Evolutionary conservation across 2,888 invertebrate species (phyloP).

Genomic region (Lepidochitona cinerea): DNA sequence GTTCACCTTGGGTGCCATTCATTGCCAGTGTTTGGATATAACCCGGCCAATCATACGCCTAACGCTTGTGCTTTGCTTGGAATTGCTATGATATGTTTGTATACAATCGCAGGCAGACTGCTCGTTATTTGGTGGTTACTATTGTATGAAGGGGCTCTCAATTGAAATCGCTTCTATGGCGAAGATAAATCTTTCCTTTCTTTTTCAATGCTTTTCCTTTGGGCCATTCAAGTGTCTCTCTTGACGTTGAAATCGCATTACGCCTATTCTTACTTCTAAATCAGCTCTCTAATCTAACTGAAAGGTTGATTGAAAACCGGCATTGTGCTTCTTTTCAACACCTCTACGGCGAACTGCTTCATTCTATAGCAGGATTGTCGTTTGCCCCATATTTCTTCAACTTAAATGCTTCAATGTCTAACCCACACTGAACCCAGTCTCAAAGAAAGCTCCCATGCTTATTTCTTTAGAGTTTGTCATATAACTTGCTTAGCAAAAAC

Average conservation of each 20-base stretch:
- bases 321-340: not conserved
- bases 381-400: too few relatives aligned
- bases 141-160: not conserved
- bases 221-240: not conserved
- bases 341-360: too few relatives aligned
- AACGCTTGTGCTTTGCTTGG: too few relatives aligned
- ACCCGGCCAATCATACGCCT: too few relatives aligned
- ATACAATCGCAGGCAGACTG: not conserved
- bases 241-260: constrained; percentile 8
- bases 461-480: too few relatives aligned
- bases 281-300: not conserved
- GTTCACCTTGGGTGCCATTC: too few relatives aligned
- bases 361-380: too few relatives aligned
- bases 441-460: too few relatives aligned
- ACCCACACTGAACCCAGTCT: too few relatives aligned
- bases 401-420: too few relatives aligned
- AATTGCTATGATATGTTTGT: not conserved
- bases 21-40: too few relatives aligned
- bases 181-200: constrained; percentile 2
- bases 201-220: not conserved
- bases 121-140: not conserved
- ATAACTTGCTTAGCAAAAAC: too few relatives aligned
- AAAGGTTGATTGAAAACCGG: not conserved
- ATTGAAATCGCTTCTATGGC: not conserved
- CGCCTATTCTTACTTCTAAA: not conserved